phyloP scores from a whole-genome alignment of 2,797 vertebrate species.

The Cetoscarus ocellatus region DNA sequence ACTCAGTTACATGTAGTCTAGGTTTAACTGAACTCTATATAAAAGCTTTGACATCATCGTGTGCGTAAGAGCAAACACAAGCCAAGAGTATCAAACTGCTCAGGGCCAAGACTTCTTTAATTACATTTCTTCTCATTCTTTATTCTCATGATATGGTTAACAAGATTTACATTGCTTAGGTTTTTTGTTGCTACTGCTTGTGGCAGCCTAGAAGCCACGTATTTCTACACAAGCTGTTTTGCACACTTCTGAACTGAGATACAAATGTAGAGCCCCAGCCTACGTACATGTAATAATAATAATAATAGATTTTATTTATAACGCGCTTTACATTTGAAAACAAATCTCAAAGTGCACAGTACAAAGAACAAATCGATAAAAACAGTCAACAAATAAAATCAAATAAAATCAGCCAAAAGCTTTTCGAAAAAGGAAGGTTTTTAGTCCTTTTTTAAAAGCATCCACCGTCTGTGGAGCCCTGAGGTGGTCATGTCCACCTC shows the following conservation, averaged over 20 bases:
- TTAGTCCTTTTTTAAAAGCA: too few relatives aligned
- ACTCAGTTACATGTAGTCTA: constrained; percentile 26
- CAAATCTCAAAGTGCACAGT: too few relatives aligned
- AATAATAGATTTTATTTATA: too few relatives aligned
- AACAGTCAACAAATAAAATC: too few relatives aligned
- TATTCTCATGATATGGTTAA: constrained; percentile 1
- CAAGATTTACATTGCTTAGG: constrained; percentile 13
- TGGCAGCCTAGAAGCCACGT: background rate
- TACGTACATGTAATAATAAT: too few relatives aligned
- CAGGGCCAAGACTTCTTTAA: background rate
- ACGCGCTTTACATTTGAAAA: too few relatives aligned
- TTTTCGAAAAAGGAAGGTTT: too few relatives aligned
- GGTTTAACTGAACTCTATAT: constrained; percentile 26
- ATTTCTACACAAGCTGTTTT: background rate
- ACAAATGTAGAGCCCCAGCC: background rate
- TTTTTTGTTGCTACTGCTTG: background rate
- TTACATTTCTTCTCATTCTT: constrained; percentile 6
- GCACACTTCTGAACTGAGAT: background rate
- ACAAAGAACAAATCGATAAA: too few relatives aligned
- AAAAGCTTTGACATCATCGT: constrained; percentile 57
- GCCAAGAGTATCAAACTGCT: constrained; percentile 34
- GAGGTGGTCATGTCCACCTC: too few relatives aligned
- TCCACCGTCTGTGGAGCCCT: too few relatives aligned
- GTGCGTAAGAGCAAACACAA: constrained; percentile 44
- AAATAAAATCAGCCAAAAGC: too few relatives aligned